Conservation (phyloP, 2,113 vertebrate species). For the Chloropsis cyanopogon region DNA sequence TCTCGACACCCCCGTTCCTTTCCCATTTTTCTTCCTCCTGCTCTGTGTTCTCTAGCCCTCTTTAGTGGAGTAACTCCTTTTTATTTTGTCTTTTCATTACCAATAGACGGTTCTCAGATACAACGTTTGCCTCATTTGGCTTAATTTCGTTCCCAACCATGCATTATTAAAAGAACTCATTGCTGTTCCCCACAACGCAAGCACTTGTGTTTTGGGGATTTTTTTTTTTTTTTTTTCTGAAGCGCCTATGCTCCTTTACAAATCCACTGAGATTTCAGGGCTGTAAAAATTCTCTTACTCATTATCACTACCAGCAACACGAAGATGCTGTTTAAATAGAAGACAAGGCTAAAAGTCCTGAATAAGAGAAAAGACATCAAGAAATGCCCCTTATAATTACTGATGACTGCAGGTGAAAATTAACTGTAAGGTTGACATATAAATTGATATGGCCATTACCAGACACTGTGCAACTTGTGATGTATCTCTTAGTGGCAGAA, state of each 20-base stretch:
- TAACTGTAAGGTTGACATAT: background rate
- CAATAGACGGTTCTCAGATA: background rate
- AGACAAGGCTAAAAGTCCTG: background rate
- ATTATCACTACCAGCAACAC: background rate
- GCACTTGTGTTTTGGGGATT: background rate
- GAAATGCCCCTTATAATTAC: background rate
- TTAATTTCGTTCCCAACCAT: background rate
- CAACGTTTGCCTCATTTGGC: background rate
- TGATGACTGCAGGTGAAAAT: background rate
- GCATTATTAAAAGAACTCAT: too few species aligned
- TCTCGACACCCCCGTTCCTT: background rate
- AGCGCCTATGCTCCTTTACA: background rate
- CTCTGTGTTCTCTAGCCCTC: background rate
- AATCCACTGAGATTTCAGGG: background rate
- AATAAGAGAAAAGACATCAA: background rate
- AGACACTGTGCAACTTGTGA: background rate
- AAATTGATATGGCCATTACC: background rate
- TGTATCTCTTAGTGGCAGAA: background rate
- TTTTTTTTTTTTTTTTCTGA: background rate
- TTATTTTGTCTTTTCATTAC: background rate
- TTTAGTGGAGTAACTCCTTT: background rate
- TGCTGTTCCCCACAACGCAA: fast-evolving
- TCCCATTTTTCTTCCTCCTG: background rate
- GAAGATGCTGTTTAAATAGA: background rate
- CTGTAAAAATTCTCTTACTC: background rate